Conservation (phyloP, 2,888 invertebrate genomes). For the Nematopogon swammerdamellus region DNA sequence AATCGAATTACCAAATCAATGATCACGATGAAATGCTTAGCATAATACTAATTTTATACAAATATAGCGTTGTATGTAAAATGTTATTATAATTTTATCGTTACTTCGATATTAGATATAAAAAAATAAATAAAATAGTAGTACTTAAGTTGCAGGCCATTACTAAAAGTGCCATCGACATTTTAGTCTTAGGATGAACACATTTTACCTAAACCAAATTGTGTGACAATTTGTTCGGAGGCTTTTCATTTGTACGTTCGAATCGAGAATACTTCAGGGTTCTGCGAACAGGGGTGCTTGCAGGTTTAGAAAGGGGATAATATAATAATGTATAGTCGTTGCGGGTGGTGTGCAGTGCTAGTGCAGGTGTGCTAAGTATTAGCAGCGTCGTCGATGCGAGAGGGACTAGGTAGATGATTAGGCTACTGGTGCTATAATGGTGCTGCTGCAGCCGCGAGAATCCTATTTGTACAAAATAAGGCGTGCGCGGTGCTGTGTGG, state of each 20-base stretch:
- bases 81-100: not conserved
- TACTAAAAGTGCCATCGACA: constrained; percentile 52
- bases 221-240: not conserved
- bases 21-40: constrained; percentile 41
- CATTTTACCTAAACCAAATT: not conserved
- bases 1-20: constrained; percentile 51
- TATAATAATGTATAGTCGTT: too few species aligned
- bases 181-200: constrained; percentile 16
- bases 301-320: too few species aligned
- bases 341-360: too few species aligned
- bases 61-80: not conserved
- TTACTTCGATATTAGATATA: constrained; percentile 10
- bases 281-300: too few species aligned
- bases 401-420: too few species aligned
- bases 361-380: too few species aligned
- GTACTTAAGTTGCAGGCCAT: constrained; percentile 56
- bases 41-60: constrained; percentile 21
- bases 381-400: too few species aligned
- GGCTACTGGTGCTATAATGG: not conserved
- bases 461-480: not conserved
- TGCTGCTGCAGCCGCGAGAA: not conserved
- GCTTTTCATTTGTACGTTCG: too few species aligned
- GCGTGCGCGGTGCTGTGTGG: not conserved
- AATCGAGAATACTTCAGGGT: too few species aligned
- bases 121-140: too few species aligned